Conservation (phyloP, 2,888 invertebrate genomes). For the Pantelozetes paolii region DNA sequence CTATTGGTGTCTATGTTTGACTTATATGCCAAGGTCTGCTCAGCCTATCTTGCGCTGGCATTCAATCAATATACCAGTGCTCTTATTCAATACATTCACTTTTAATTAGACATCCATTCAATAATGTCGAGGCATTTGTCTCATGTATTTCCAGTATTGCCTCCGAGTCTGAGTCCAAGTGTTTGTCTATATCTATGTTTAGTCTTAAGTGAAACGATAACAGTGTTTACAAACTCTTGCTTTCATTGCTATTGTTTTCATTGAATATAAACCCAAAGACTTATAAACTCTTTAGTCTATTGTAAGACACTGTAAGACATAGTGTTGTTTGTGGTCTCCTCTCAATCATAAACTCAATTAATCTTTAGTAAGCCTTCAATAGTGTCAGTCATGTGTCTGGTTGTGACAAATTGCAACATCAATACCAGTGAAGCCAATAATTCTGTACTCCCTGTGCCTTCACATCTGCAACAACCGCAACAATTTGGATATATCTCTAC, state of each 20-base stretch:
- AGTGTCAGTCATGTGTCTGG: conserved; percentile 34
- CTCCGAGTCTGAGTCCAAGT: background rate
- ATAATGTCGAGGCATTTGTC: background rate
- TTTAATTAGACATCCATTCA: conserved; percentile 12
- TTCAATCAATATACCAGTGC: background rate
- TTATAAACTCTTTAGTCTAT: conserved; percentile 7
- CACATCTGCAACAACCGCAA: conserved; percentile 32
- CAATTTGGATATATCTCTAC: conserved; percentile 25
- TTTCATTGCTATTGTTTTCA: background rate
- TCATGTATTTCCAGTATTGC: background rate
- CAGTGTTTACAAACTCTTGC: background rate
- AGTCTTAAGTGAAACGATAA: background rate
- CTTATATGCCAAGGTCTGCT: conserved; percentile 32
- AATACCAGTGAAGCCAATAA: conserved; percentile 28
- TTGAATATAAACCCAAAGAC: background rate
- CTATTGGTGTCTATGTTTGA: conserved; percentile 33
- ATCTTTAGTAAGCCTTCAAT: background rate
- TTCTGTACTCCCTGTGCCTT: conserved; percentile 6
- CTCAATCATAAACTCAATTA: background rate
- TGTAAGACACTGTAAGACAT: background rate
- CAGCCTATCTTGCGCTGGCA: background rate
- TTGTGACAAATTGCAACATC: conserved; percentile 36
- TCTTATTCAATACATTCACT: conserved; percentile 3
- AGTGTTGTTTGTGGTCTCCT: background rate
- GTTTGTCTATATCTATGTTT: background rate